Conservation (phyloP, 2,113 vertebrate species). For the Chaetorhynchus papuensis region DNA sequence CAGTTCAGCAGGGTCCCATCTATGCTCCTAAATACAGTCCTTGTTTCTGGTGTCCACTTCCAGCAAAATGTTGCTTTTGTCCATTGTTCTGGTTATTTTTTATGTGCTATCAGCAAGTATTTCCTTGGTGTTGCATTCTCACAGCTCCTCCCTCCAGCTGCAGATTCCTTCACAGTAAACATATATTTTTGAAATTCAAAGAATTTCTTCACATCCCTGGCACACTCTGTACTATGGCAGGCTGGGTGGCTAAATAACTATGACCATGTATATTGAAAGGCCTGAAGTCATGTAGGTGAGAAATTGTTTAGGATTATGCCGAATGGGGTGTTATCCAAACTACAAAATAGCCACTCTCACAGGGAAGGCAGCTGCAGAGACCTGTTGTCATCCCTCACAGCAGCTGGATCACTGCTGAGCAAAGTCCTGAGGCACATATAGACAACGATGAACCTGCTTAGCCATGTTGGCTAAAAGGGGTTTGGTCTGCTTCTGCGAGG, state of each 20-base stretch:
- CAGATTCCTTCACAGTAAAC: background rate
- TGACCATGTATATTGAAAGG: background rate
- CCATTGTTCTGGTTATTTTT: background rate
- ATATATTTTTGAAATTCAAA: slow-evolving; percentile 35
- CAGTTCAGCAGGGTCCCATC: background rate
- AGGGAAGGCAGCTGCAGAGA: background rate
- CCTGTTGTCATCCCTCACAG: background rate
- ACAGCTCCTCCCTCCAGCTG: background rate
- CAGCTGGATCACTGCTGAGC: background rate
- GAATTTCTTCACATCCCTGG: background rate
- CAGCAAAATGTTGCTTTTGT: background rate
- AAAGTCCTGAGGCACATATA: fast-evolving
- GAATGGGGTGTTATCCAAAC: background rate
- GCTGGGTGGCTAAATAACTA: background rate
- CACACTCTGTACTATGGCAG: background rate
- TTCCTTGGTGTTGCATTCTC: background rate
- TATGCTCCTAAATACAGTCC: background rate
- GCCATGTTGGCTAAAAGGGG: background rate
- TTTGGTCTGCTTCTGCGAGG: background rate
- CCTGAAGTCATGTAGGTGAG: background rate
- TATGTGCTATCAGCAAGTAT: background rate
- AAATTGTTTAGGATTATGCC: background rate
- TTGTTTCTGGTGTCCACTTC: background rate
- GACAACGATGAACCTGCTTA: background rate
- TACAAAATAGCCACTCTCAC: background rate